These are phyloP conservation scores for Melanaphis sacchari DNA, from an alignment of 1,140 invertebrate species.

Conservation along the genomic window DNA sequence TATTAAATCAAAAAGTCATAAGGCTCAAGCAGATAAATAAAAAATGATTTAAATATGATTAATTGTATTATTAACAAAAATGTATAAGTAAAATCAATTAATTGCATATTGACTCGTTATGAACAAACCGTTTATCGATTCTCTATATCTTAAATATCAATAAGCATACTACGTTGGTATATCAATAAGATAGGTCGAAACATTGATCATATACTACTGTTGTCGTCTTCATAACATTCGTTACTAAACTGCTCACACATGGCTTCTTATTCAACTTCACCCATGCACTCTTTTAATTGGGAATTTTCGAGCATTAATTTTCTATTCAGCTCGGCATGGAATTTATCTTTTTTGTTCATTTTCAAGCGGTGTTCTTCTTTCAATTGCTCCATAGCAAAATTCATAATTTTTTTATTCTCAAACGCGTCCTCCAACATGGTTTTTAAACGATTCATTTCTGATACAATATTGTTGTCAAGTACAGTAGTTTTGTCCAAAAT, in stretches of 20 bases:
- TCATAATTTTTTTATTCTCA: background rate
- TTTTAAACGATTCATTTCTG: background rate
- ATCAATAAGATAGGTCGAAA: background rate
- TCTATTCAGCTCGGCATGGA: background rate
- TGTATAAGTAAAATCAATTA: too few species aligned
- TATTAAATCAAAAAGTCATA: background rate
- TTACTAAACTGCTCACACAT: background rate
- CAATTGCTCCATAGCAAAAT: background rate
- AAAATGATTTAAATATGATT: background rate
- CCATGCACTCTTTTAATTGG: background rate
- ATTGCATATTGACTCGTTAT: too few species aligned
- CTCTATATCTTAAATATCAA: too few species aligned
- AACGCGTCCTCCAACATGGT: background rate
- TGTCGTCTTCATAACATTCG: background rate
- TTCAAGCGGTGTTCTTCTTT: background rate
- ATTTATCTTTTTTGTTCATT: background rate
- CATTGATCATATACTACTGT: background rate
- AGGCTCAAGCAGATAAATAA: background rate
- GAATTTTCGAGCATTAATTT: background rate
- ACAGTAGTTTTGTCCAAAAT: background rate
- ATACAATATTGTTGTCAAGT: background rate
- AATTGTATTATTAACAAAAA: background rate
- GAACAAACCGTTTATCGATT: too few species aligned
- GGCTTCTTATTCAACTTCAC: background rate
- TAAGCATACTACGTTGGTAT: too few species aligned